Evolutionary conservation across 2,888 invertebrate genomes (phyloP).

Genomic region (Ramazzottius varieornatus): DNA sequence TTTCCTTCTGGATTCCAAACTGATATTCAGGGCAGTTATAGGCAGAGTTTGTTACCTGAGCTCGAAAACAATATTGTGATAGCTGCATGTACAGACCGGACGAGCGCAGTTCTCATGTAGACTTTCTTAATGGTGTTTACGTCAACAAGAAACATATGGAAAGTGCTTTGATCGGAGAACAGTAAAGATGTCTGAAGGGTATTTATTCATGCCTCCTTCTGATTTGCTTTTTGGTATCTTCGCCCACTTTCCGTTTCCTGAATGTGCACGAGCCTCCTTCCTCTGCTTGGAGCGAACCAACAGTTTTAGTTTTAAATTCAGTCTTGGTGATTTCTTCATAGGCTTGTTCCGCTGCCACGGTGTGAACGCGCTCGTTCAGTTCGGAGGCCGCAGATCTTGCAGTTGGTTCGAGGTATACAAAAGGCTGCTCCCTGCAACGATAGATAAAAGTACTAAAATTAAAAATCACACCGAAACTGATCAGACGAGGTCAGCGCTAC

Average conservation of each 20-base stretch:
- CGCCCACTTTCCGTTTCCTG: background rate
- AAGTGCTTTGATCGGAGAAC: too few relatives aligned
- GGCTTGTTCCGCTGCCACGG: background rate
- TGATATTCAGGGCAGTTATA: too few relatives aligned
- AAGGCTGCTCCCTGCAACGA: background rate
- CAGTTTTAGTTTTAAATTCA: background rate
- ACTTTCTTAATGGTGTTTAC: too few relatives aligned
- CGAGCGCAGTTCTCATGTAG: too few relatives aligned
- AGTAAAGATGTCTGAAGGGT: too few relatives aligned
- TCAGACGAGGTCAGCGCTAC: too few relatives aligned
- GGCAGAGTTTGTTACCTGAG: too few relatives aligned
- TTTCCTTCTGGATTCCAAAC: too few relatives aligned
- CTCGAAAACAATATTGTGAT: too few relatives aligned
- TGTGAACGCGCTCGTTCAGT: background rate
- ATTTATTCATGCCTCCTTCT: background rate
- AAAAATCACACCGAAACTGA: too few relatives aligned
- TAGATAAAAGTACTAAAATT: background rate
- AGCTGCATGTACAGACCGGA: too few relatives aligned
- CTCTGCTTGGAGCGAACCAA: background rate
- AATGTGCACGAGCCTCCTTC: background rate
- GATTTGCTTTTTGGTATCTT: background rate
- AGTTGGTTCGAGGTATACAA: background rate
- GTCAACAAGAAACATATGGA: too few relatives aligned
- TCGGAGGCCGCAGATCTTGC: background rate
- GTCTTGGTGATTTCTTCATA: background rate